These are phyloP conservation scores for Trichogramma evanescens DNA, from an alignment of 2,888 invertebrate genomes.

Conservation along the genomic window DNA sequence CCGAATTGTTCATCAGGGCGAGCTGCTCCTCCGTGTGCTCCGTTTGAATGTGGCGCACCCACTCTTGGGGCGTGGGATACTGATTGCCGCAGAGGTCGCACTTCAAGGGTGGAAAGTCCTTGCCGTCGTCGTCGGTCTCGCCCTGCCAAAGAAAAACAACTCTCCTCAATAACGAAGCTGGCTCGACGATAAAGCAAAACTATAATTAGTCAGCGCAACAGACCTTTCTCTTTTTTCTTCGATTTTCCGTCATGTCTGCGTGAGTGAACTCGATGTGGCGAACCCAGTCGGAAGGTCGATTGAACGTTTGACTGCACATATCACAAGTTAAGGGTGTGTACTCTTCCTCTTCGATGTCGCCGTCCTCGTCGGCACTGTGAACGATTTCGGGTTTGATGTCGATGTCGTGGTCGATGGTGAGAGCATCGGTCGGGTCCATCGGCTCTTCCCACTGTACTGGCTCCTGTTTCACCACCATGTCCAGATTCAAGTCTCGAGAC, in stretches of 20 bases:
- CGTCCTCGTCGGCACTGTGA: slow-evolving; percentile 49
- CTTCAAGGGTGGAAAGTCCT: slow-evolving; percentile 63
- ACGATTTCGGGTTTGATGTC: slow-evolving; percentile 59
- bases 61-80: slow-evolving; percentile 71
- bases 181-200: slow-evolving; percentile 4
- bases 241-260: slow-evolving; percentile 56
- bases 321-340: slow-evolving; percentile 77
- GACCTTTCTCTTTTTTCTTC: slow-evolving; percentile 44
- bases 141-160: slow-evolving; percentile 46
- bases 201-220: background rate
- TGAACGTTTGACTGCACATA: slow-evolving; percentile 76
- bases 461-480: slow-evolving; percentile 54
- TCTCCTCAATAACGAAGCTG: background rate
- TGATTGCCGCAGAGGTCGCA: slow-evolving; percentile 72
- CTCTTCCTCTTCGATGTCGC: slow-evolving; percentile 52
- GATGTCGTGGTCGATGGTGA: slow-evolving; percentile 63
- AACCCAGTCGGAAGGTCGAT: slow-evolving; percentile 75
- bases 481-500: slow-evolving; percentile 40
- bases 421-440: slow-evolving; percentile 60
- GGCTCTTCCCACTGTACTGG: slow-evolving; percentile 68
- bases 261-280: slow-evolving; percentile 72
- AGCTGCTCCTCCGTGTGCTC: slow-evolving; percentile 76
- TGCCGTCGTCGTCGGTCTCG: slow-evolving; percentile 63
- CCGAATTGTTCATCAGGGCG: slow-evolving; percentile 68
- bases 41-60: slow-evolving; percentile 80